Conservation (phyloP, 1,140 invertebrate genomes). For the Antheraea mylitta region DNA sequence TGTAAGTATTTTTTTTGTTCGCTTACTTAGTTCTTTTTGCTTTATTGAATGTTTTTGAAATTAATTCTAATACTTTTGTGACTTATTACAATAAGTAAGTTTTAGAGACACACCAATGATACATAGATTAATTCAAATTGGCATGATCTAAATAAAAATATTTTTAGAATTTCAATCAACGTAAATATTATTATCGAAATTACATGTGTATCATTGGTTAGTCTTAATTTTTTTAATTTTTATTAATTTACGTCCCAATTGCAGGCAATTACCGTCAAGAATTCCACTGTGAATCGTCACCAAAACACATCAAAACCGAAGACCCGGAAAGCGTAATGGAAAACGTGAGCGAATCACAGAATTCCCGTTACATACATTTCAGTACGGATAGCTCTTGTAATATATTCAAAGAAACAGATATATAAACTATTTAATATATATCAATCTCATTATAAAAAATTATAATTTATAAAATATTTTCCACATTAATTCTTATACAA, state of each 20-base stretch:
- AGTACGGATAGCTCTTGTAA: slow-evolving; percentile 45
- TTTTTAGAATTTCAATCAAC: too few species aligned
- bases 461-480: too few species aligned
- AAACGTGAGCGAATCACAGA: slow-evolving; percentile 38
- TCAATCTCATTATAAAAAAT: too few species aligned
- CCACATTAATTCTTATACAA: too few species aligned
- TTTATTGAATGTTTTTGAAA: neutral
- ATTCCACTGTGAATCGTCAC: slow-evolving; percentile 55
- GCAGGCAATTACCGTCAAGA: slow-evolving; percentile 64
- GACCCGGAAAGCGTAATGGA: slow-evolving; percentile 34
- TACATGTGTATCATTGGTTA: too few species aligned
- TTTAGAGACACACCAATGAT: too few species aligned
- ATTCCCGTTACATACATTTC: slow-evolving; percentile 65
- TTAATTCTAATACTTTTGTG: neutral
- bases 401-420: slow-evolving; percentile 74
- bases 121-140: too few species aligned
- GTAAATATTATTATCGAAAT: too few species aligned
- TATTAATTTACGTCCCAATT: slow-evolving; percentile 18
- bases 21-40: slow-evolving; percentile 12
- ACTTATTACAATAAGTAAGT: too few species aligned
- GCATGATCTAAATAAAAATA: too few species aligned
- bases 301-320: slow-evolving; percentile 46
- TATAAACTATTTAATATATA: slow-evolving; percentile 38
- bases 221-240: neutral
- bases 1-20: slow-evolving; percentile 53